phyloP scores from a whole-genome alignment of 2,888 invertebrate species.

The Cartodere bifasciata region DNA sequence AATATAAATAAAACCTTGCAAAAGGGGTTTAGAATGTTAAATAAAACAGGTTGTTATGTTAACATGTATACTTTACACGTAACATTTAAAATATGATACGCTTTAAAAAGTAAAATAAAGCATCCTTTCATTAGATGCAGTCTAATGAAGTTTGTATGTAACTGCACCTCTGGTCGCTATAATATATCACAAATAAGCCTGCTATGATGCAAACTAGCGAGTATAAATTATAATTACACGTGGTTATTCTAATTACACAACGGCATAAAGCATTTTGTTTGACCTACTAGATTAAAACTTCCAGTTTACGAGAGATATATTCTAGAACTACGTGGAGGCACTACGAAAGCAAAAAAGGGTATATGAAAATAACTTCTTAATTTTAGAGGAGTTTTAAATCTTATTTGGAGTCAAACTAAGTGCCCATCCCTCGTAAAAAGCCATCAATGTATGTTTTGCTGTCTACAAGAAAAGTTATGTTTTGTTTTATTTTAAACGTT shows the following conservation, averaged over 20 bases:
- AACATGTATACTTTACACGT: slow-evolving; percentile 23
- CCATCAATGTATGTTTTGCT: no score
- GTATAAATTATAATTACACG: slow-evolving; percentile 20
- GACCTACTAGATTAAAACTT: background rate
- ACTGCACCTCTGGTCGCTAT: slow-evolving; percentile 16
- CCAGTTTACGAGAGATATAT: no score
- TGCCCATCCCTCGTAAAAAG: no score
- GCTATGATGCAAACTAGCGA: slow-evolving; percentile 5
- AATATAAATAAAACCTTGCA: slow-evolving; percentile 2
- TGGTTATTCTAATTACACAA: slow-evolving; percentile 26
- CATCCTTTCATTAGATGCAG: slow-evolving; percentile 18
- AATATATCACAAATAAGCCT: slow-evolving; percentile 1
- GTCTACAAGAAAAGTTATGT: no score
- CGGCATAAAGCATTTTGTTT: slow-evolving; percentile 5
- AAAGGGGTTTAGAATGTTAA: slow-evolving; percentile 18
- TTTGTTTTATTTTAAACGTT: no score
- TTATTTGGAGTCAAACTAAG: no score
- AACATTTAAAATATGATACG: slow-evolving; percentile 22
- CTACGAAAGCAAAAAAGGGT: no score
- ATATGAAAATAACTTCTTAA: no score
- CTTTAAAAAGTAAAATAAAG: slow-evolving; percentile 22
- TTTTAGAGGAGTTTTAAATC: no score
- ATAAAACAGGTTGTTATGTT: slow-evolving; percentile 27
- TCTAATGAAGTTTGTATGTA: slow-evolving; percentile 22
- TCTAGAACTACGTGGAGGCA: no score